Evolutionary conservation across 2,113 vertebrate species (phyloP).

Genomic region (Furnarius figulus): DNA sequence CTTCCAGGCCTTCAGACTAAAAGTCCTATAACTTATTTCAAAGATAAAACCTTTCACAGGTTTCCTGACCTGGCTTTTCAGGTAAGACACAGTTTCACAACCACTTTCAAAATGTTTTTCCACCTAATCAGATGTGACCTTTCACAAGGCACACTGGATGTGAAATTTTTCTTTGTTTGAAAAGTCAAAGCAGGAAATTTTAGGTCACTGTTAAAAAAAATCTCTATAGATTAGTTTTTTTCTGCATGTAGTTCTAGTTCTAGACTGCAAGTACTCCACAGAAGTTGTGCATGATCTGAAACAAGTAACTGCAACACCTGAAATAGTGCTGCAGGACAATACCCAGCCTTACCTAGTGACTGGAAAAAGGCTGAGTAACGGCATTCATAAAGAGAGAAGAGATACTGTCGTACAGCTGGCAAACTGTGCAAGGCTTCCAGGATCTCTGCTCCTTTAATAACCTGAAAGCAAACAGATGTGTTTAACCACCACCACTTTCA

Average conservation of each 20-base stretch:
- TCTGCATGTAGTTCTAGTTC: neutral
- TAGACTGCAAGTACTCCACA: neutral
- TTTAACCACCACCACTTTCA: neutral
- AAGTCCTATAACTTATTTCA: neutral
- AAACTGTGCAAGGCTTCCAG: constrained; percentile 95
- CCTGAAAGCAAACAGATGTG: constrained; percentile 68
- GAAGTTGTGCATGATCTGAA: neutral
- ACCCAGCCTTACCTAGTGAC: constrained; percentile 84
- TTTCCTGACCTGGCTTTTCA: neutral
- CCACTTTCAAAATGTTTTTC: neutral
- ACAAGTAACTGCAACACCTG: neutral
- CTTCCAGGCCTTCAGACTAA: neutral
- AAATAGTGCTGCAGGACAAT: neutral
- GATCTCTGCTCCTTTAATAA: constrained; percentile 98
- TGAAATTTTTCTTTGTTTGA: neutral
- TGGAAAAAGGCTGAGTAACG: constrained; percentile 95
- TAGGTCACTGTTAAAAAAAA: neutral
- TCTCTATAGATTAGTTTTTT: neutral
- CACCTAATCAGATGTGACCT: neutral
- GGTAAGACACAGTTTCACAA: neutral
- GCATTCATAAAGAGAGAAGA: constrained; percentile 97
- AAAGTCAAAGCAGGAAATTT: neutral
- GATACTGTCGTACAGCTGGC: constrained; percentile 90
- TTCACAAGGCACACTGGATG: neutral
- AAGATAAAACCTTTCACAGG: neutral